Evolutionary conservation across 2,113 vertebrate genomes (phyloP).

Genomic region (Calyptommatus sinebrachiatus): DNA sequence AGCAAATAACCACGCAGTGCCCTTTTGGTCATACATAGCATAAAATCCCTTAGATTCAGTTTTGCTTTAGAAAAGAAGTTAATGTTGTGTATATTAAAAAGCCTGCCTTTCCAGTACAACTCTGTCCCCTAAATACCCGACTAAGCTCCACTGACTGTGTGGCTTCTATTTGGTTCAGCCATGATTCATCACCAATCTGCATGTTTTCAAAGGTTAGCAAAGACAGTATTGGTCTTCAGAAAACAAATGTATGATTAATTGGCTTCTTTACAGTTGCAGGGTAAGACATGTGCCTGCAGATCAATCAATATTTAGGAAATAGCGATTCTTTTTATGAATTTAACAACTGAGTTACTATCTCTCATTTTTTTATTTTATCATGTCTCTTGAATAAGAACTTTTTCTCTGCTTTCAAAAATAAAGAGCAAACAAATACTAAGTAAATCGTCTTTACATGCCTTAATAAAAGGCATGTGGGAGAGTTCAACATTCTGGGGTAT

Average conservation of each 20-base stretch:
- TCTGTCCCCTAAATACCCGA: neutral
- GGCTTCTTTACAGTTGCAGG: neutral
- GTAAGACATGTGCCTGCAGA: neutral
- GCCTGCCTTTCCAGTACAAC: neutral
- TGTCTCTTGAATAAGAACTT: neutral
- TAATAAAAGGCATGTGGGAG: too few species aligned
- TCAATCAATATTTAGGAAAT: constrained; percentile 20
- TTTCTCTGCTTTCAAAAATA: neutral
- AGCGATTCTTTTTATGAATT: neutral
- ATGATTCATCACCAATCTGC: neutral
- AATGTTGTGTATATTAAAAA: constrained; percentile 1
- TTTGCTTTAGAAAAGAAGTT: neutral
- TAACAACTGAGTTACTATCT: neutral
- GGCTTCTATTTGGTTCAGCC: neutral
- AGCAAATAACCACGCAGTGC: too few species aligned
- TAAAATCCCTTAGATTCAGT: neutral
- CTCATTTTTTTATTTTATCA: neutral
- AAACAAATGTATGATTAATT: neutral
- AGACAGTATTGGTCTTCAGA: neutral
- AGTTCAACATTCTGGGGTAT: too few species aligned
- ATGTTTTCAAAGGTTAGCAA: constrained; percentile 13
- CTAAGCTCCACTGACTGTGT: neutral
- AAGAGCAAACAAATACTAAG: neutral
- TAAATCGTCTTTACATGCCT: neutral
- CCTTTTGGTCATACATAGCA: too few species aligned